Percentiles rank a stretch among this genome's conserved stretches.
Evolutionary conservation across 2,113 vertebrate genomes (phyloP).

Genomic region (Aleadryas rufinucha): DNA sequence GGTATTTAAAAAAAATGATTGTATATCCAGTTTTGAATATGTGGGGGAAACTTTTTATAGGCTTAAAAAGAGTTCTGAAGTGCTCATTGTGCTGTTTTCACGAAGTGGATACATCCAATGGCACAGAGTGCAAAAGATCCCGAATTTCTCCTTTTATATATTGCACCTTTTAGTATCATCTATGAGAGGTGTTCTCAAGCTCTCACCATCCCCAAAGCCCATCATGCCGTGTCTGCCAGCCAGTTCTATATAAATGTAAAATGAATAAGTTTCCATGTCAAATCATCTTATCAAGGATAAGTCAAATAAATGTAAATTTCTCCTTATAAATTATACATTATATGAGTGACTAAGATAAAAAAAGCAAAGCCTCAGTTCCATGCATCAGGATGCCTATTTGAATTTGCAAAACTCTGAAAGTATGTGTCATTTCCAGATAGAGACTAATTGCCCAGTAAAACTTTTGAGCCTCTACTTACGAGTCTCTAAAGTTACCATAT

Average conservation of each 20-base stretch:
- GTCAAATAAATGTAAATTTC: neutral
- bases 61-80: neutral
- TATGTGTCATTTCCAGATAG: neutral
- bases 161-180: neutral
- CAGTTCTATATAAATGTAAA: neutral
- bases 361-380: neutral
- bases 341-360: neutral
- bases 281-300: neutral
- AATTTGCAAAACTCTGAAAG: neutral
- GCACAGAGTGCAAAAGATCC: neutral
- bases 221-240: neutral
- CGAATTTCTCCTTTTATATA: neutral
- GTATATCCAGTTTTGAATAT: neutral
- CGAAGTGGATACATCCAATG: neutral
- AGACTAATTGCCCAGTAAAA: neutral
- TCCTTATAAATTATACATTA: neutral
- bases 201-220: neutral
- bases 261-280: neutral
- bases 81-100: neutral
- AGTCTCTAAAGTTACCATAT: neutral
- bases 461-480: fast-evolving
- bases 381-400: neutral
- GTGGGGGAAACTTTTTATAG: neutral
- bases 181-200: neutral
- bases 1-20: neutral